Percentiles rank a stretch among this genome's conserved stretches.
Evolutionary conservation across 2,113 vertebrate species (phyloP).

Genomic region (Platichthys flesus): DNA sequence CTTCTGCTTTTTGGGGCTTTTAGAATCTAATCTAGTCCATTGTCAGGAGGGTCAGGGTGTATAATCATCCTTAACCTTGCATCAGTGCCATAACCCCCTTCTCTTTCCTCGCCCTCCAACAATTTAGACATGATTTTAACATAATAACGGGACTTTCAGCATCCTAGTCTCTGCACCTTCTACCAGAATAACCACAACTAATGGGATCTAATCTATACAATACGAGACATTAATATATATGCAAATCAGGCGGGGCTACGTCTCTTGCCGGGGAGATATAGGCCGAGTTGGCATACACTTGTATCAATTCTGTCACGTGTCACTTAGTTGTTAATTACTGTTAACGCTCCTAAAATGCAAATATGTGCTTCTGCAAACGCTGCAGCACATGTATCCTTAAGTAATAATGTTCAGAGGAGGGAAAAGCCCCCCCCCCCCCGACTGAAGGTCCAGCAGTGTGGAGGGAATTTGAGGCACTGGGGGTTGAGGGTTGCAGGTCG

Average conservation of each 20-base stretch:
- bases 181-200: conserved; percentile 84
- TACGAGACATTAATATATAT: conserved; percentile 88
- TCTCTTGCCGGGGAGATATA: conserved; percentile 64
- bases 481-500: conserved; percentile 82
- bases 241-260: conserved; percentile 81
- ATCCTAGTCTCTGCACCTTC: conserved; percentile 79
- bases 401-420: conserved; percentile 61
- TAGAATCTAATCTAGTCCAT: conserved; percentile 69
- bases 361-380: conserved; percentile 66
- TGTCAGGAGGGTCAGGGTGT: conserved; percentile 65
- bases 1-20: conserved; percentile 38
- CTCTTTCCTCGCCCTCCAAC: conserved; percentile 59
- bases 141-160: conserved; percentile 78
- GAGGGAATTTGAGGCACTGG: conserved; percentile 71
- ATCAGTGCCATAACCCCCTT: conserved; percentile 56
- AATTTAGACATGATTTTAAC: conserved; percentile 77
- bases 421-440: conserved; percentile 29
- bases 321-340: conserved; percentile 75
- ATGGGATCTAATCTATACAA: conserved; percentile 88
- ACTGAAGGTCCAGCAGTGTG: conserved; percentile 65
- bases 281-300: conserved; percentile 56
- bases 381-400: conserved; percentile 58
- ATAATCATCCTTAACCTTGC: conserved; percentile 76
- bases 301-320: conserved; percentile 72
- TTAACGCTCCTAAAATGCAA: conserved; percentile 76